Conservation (phyloP, 2,797 vertebrate species). For the Catostomus latipinnis region DNA sequence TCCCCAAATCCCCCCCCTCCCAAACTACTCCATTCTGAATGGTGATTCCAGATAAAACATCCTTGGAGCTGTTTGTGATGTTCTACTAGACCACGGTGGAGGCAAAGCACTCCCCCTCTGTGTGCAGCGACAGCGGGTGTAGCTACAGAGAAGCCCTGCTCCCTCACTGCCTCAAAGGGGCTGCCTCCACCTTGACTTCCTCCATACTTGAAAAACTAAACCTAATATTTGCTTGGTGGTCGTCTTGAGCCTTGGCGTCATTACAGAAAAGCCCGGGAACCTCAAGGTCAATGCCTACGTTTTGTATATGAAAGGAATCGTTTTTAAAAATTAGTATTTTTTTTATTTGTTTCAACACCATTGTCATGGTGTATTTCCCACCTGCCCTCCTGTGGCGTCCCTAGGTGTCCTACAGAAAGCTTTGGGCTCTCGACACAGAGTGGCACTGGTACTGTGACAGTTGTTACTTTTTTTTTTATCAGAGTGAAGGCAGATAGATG, state of each 20-base stretch:
- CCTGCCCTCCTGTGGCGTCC: conserved; percentile 44
- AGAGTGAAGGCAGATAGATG: conserved; percentile 36
- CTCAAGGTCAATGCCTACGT: conserved; percentile 64
- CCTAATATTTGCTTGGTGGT: conserved; percentile 75
- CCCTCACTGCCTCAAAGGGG: conserved; percentile 64
- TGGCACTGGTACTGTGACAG: conserved; percentile 69
- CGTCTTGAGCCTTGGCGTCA: conserved; percentile 77
- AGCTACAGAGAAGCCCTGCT: conserved; percentile 85
- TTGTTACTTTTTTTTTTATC: conserved; percentile 56
- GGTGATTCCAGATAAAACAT: conserved; percentile 57
- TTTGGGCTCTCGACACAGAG: conserved; percentile 70
- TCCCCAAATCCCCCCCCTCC: conserved; percentile 55
- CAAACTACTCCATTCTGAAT: conserved; percentile 44
- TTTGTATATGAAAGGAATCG: conserved; percentile 37
- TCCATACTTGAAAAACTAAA: conserved; percentile 76
- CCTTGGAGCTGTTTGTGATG: conserved; percentile 51
- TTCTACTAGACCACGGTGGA: conserved; percentile 62
- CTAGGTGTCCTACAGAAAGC: conserved; percentile 78
- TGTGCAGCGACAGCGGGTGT: conserved; percentile 75
- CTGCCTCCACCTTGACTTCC: conserved; percentile 65
- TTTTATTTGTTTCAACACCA: conserved; percentile 7
- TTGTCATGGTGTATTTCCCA: background rate
- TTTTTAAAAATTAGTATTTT: conserved; percentile 61
- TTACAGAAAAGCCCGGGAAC: conserved; percentile 81
- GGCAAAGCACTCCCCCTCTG: conserved; percentile 59